Evolutionary conservation across 2,113 vertebrate species (phyloP).

Genomic region (Channa argus): DNA sequence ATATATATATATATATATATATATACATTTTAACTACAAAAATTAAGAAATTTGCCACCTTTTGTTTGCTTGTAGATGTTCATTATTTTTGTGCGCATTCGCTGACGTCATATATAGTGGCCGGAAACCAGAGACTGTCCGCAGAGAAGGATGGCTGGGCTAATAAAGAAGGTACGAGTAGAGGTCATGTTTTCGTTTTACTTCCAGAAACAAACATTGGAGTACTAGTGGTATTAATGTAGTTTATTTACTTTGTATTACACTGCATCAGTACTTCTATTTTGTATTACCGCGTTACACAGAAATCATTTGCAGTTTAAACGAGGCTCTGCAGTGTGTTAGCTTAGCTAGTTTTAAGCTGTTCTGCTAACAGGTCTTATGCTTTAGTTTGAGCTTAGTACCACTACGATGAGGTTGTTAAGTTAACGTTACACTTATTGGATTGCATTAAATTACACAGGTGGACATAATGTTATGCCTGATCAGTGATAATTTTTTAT

Average conservation of each 20-base stretch:
- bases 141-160: slow-evolving; percentile 73
- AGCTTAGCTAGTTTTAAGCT: not conserved
- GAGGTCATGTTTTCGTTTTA: slow-evolving; percentile 75
- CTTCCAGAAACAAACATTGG: rapidly evolving
- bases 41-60: too few relatives aligned
- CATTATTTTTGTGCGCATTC: too few relatives aligned
- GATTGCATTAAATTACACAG: too few relatives aligned
- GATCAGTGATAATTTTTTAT: too few relatives aligned
- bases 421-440: too few relatives aligned
- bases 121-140: slow-evolving; percentile 30
- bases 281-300: too few relatives aligned
- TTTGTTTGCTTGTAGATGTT: too few relatives aligned
- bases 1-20: too few relatives aligned
- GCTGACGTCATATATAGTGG: slow-evolving; percentile 45
- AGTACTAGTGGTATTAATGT: rapidly evolving
- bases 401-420: too few relatives aligned
- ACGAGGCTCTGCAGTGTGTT: not conserved
- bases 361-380: not conserved
- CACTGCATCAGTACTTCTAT: not conserved
- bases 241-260: not conserved
- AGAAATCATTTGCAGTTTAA: not conserved
- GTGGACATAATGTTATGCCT: too few relatives aligned
- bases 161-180: slow-evolving; percentile 82
- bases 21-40: too few relatives aligned
- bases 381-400: too few relatives aligned